phyloP scores from a whole-genome alignment of 1,140 invertebrate species.

The Camponotus pennsylvanicus region DNA sequence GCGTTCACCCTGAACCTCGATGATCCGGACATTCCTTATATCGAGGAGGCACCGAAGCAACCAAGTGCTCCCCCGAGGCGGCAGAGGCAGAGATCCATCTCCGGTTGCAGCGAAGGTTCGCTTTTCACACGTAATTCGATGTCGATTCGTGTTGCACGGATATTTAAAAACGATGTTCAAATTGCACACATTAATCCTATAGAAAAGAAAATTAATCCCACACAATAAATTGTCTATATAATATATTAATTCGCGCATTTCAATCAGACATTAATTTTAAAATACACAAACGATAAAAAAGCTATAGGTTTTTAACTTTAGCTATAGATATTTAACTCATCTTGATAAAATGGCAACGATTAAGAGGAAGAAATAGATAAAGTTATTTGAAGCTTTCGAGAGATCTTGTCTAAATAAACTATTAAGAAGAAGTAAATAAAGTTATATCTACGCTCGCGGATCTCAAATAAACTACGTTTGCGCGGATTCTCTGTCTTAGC shows the following conservation, averaged over 20 bases:
- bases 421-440: background rate
- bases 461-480: background rate
- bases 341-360: background rate
- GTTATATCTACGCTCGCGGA: background rate
- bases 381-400: background rate
- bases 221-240: background rate
- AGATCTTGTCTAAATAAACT: background rate
- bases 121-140: constrained; percentile 12
- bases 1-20: constrained; percentile 87
- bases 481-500: no score
- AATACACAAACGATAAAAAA: background rate
- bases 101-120: constrained; percentile 83
- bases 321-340: background rate
- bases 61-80: constrained; percentile 81
- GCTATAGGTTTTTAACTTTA: background rate
- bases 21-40: constrained; percentile 91
- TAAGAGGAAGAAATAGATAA: background rate
- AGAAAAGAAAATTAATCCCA: background rate
- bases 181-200: no score
- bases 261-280: background rate
- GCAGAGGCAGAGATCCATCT: constrained; percentile 83
- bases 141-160: background rate
- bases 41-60: constrained; percentile 87
- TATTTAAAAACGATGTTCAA: background rate
- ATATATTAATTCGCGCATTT: background rate